These are phyloP conservation scores for Calameuta pallipes DNA, from an alignment of 2,888 invertebrate genomes.

Conservation along the genomic window DNA sequence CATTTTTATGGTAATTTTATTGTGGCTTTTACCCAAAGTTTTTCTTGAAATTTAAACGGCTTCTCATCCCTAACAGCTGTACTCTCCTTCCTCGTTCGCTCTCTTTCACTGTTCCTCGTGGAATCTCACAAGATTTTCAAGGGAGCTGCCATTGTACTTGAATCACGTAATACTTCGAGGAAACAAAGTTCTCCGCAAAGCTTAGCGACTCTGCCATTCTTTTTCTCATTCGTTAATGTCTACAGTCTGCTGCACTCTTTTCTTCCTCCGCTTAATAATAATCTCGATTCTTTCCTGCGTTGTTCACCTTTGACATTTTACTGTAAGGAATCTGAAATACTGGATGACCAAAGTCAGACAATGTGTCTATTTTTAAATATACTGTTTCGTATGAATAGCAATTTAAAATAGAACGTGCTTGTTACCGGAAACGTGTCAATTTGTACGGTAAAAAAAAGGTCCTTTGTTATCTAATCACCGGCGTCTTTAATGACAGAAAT, in stretches of 20 bases:
- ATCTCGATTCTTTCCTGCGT: too few relatives aligned
- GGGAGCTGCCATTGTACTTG: slow-evolving; percentile 15
- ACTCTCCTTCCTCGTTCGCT: background rate
- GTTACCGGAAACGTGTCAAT: background rate
- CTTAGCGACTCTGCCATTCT: background rate
- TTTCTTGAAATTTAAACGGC: slow-evolving; percentile 23
- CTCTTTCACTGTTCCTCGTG: background rate
- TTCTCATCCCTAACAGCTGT: slow-evolving; percentile 12
- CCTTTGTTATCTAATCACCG: background rate
- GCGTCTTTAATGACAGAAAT: background rate
- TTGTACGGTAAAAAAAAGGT: background rate
- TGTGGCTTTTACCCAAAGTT: slow-evolving; percentile 25
- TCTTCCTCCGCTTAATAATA: too few relatives aligned
- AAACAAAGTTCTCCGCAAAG: slow-evolving; percentile 14
- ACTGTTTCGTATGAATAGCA: background rate
- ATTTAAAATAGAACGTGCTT: background rate
- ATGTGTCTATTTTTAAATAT: background rate
- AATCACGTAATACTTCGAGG: background rate
- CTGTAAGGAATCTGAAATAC: background rate
- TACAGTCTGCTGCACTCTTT: too few relatives aligned
- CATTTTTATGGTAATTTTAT: slow-evolving; percentile 25
- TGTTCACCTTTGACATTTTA: too few relatives aligned
- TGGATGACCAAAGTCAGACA: background rate
- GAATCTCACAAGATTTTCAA: slow-evolving; percentile 10
- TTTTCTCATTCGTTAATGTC: too few relatives aligned